phyloP scores from a whole-genome alignment of 2,113 vertebrate species.

The Peromyscus californicus region DNA sequence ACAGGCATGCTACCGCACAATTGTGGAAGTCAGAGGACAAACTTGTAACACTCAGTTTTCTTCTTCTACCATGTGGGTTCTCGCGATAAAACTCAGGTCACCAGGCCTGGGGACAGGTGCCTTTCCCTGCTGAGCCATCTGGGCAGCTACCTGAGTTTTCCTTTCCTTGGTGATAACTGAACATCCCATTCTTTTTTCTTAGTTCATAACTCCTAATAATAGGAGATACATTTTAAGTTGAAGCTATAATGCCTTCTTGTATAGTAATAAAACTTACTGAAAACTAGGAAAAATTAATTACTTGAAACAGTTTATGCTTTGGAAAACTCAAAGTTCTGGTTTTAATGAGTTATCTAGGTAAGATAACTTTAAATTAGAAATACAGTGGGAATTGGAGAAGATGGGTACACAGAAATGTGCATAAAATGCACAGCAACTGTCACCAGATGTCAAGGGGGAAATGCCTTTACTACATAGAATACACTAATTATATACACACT shows the following conservation, averaged over 20 bases:
- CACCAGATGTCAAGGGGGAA: background rate
- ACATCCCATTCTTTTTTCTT: background rate
- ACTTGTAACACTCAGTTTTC: background rate
- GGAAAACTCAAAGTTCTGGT: background rate
- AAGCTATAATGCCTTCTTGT: background rate
- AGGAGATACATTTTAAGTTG: background rate
- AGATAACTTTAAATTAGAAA: background rate
- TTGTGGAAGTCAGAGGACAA: background rate
- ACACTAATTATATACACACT: background rate
- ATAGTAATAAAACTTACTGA: constrained; percentile 43
- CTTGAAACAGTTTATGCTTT: background rate
- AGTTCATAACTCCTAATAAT: background rate
- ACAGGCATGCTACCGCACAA: background rate
- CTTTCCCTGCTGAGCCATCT: background rate
- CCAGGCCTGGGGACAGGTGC: background rate
- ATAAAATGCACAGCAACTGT: background rate
- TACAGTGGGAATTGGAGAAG: background rate
- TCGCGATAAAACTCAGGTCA: background rate
- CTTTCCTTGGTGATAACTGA: background rate
- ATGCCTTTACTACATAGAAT: background rate
- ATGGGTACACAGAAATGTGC: background rate
- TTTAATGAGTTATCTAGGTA: background rate
- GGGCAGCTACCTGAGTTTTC: background rate
- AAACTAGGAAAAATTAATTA: constrained; percentile 19
- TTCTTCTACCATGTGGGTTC: background rate